These are phyloP conservation scores for Centroberyx gerrardi DNA, from an alignment of 2,797 vertebrate species.

Conservation along the genomic window DNA sequence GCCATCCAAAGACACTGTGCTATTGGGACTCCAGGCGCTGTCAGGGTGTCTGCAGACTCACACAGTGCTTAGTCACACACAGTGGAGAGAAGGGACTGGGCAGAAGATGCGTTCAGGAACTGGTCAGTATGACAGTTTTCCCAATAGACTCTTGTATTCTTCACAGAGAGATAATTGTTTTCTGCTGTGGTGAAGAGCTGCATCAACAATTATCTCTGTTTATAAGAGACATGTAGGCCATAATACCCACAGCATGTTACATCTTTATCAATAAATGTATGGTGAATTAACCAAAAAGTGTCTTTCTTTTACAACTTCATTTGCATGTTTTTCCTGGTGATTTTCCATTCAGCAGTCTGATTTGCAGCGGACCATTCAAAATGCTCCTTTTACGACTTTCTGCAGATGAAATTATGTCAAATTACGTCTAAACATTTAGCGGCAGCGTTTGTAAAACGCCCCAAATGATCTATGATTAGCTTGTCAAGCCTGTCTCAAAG, in stretches of 20 bases:
- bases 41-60: conserved; percentile 20
- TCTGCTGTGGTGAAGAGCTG: conserved; percentile 26
- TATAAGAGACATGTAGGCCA: neutral
- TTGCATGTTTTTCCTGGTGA: too few species aligned
- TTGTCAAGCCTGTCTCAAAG: conserved; percentile 33
- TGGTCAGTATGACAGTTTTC: conserved; percentile 5
- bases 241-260: neutral
- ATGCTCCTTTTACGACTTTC: neutral
- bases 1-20: conserved; percentile 20
- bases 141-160: conserved; percentile 59
- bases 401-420: conserved; percentile 28
- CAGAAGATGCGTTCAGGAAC: conserved; percentile 54
- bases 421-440: conserved; percentile 36
- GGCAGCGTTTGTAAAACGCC: conserved; percentile 42
- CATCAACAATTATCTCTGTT: conserved; percentile 28
- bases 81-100: conserved; percentile 47
- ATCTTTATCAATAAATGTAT: conserved; percentile 13
- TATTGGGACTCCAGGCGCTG: neutral
- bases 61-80: conserved; percentile 50
- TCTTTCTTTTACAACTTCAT: neutral
- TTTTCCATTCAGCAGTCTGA: conserved; percentile 12
- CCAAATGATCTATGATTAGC: conserved; percentile 54
- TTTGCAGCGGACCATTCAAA: neutral
- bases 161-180: conserved; percentile 45
- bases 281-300: neutral